Percentiles rank a stretch among this genome's conserved stretches.
Conservation (phyloP, 2,113 vertebrate species). For the Mohoua ochrocephala region DNA sequence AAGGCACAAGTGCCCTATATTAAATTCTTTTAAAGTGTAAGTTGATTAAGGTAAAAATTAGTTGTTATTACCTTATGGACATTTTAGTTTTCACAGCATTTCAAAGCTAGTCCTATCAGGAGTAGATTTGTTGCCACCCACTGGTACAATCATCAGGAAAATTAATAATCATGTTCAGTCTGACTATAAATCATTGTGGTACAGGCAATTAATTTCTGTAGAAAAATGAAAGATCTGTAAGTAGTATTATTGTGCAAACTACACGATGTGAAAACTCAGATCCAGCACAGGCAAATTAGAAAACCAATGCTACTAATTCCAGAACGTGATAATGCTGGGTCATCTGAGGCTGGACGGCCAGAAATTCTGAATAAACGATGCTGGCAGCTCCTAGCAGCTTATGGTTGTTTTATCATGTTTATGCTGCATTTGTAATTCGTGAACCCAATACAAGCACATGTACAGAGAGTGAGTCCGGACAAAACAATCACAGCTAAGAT, state of each 20-base stretch:
- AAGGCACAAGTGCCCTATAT: conserved; percentile 82
- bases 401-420: conserved; percentile 10
- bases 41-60: conserved; percentile 95
- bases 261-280: conserved; percentile 80
- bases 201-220: conserved; percentile 93
- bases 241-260: conserved; percentile 84
- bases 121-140: conserved; percentile 85
- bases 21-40: conserved; percentile 87
- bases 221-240: conserved; percentile 86
- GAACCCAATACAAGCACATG: neutral
- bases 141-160: conserved; percentile 95
- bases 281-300: conserved; percentile 65
- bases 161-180: conserved; percentile 93
- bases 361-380: conserved; percentile 50
- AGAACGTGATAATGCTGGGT: conserved; percentile 54
- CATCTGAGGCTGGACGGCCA: conserved; percentile 48
- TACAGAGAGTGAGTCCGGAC: neutral
- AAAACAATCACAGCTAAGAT: neutral
- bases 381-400: conserved; percentile 24
- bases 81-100: conserved; percentile 83
- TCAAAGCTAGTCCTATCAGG: conserved; percentile 80
- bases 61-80: conserved; percentile 88
- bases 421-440: neutral
- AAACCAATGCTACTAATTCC: conserved; percentile 64
- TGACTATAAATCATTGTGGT: conserved; percentile 93